phyloP scores from a whole-genome alignment of 2,113 vertebrate species.

The Protomyctophum bolini region DNA sequence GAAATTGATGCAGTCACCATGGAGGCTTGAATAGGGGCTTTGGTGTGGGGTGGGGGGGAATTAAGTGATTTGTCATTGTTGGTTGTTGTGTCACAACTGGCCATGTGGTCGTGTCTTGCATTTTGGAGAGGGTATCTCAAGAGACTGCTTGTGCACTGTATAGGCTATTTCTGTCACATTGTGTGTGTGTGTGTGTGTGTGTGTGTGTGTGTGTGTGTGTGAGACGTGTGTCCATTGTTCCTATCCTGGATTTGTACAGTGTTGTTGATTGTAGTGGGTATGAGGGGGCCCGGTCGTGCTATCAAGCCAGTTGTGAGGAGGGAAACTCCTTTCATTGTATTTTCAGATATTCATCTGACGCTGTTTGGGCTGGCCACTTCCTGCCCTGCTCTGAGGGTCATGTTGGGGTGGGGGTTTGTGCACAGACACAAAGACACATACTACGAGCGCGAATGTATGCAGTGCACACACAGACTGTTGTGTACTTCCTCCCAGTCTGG shows the following conservation, averaged over 20 bases:
- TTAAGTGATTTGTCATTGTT: conserved; percentile 16
- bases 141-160: neutral
- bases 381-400: conserved; percentile 50
- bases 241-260: conserved; percentile 30
- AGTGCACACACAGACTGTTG: neutral
- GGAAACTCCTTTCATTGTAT: neutral
- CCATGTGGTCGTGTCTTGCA: neutral
- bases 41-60: conserved; percentile 15
- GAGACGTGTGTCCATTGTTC: conserved; percentile 11
- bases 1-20: conserved; percentile 25
- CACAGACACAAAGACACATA: conserved; percentile 5
- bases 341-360: conserved; percentile 45
- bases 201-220: neutral
- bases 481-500: conserved; percentile 51
- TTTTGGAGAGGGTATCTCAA: neutral
- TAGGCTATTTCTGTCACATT: neutral
- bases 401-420: conserved; percentile 38
- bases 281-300: neutral
- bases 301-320: conserved; percentile 7
- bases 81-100: neutral
- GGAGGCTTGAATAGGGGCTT: conserved; percentile 11
- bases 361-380: conserved; percentile 60
- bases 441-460: no score
- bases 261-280: conserved; percentile 3
- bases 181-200: neutral